Evolutionary conservation across 2,113 vertebrate species (phyloP).

Genomic region (Natator depressus): DNA sequence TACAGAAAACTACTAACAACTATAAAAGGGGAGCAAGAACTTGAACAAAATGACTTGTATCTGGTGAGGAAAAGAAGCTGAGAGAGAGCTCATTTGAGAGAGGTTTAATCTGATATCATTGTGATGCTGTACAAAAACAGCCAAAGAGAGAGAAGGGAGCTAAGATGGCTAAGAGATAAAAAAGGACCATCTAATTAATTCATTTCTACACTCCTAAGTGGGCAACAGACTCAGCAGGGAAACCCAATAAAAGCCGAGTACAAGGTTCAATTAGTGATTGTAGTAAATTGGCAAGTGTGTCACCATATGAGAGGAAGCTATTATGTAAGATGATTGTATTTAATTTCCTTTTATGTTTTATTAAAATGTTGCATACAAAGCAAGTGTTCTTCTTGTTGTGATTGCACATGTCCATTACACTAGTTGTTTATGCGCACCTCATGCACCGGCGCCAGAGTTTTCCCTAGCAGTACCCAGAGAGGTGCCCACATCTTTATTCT

Average conservation of each 20-base stretch:
- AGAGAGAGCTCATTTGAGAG: neutral
- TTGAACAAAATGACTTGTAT: neutral
- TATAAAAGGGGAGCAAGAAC: neutral
- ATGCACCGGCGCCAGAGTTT: neutral
- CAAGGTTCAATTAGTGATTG: constrained; percentile 46
- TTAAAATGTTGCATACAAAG: constrained; percentile 37
- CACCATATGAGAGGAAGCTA: constrained; percentile 48
- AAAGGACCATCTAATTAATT: constrained; percentile 4
- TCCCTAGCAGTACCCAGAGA: neutral
- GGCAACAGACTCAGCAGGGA: constrained; percentile 40
- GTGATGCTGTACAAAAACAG: neutral
- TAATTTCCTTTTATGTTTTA: constrained; percentile 62
- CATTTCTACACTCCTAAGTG: constrained; percentile 45
- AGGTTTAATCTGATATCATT: neutral
- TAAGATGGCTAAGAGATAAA: constrained; percentile 23
- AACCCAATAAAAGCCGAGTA: constrained; percentile 1
- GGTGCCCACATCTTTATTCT: neutral
- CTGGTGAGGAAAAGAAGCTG: neutral
- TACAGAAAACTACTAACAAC: neutral
- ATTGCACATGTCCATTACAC: neutral
- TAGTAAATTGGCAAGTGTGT: constrained; percentile 38
- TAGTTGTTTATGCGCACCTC: neutral
- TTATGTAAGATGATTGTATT: constrained; percentile 45
- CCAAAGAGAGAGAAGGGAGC: neutral
- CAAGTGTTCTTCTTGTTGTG: neutral